Base-by-base conservation (phyloP, 2,888 invertebrate species). In the Salticus scenicus region DNA sequence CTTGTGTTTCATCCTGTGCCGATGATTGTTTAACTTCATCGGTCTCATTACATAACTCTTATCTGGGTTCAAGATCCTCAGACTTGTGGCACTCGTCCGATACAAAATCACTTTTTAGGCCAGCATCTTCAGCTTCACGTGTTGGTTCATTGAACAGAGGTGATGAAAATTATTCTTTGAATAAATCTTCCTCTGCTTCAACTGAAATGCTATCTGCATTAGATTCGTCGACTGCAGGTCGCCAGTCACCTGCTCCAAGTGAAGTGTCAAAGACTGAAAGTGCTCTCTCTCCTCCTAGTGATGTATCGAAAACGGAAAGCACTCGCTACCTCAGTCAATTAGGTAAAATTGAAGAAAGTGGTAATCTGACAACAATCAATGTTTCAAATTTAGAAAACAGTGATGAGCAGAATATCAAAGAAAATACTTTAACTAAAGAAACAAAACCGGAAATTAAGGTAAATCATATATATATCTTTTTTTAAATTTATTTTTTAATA, bases 211-310 rank as follows among this genome's bases (percentile, higher is more conserved):
- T 89, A 10, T 88, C 89, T 10, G 88, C 88, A 5, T 84, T 89
- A 14, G 89, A 89, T 80, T 89, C 89, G 5, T 89, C 88, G 51
- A 89, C 89, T n/a, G 89, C 88, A 30, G 89, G 90, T 31, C 87
- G 90, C 5, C 88, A 89, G 81, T 90, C 89, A 7, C 90, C 90
- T 2, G 90, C 90, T 17, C 90, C 90, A 24, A 89, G 89, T 63
- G 90, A 90, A 79, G 89, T 89, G 27, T 89, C 90, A 51, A 90
- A 90, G 75, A 89, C 90, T 24, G 90, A 90, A 82, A 89, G 90
- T 72, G 89, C 89, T 1, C 73, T 88, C 10, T 89, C 89, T 4
- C 89, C 89, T 28, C 89, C 90, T 24, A 90, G 89, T 74, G 90
- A 90, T 75, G 89, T 89, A 17, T 89, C 89, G 37, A 89, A 89